Conservation (phyloP, 2,113 vertebrate species). For the Mugil cephalus region DNA sequence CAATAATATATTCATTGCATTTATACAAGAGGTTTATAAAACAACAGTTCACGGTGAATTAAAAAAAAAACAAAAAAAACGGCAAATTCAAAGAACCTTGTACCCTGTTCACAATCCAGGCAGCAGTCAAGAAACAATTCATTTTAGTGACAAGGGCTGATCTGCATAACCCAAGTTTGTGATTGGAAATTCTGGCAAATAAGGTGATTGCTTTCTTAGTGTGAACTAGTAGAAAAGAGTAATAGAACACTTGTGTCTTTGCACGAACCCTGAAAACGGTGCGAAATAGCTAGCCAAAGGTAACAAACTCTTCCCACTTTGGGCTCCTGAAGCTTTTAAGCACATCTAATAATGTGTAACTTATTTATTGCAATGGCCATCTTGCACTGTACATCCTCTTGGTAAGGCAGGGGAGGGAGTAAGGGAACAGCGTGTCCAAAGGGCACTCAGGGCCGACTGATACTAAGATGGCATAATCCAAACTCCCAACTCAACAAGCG, state of each 20-base stretch:
- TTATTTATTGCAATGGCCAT: background rate
- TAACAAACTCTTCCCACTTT: background rate
- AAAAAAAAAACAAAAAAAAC: slow-evolving; percentile 2
- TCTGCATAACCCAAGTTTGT: too few species aligned
- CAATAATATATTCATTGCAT: slow-evolving; percentile 10
- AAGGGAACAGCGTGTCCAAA: too few species aligned
- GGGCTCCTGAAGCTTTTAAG: background rate
- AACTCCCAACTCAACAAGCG: background rate
- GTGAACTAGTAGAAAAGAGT: too few species aligned
- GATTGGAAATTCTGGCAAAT: too few species aligned
- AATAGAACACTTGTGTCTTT: too few species aligned
- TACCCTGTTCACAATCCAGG: background rate
- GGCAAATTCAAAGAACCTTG: background rate
- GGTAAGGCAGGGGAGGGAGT: too few species aligned
- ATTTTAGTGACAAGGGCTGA: too few species aligned
- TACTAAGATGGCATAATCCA: background rate
- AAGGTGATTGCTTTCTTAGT: too few species aligned
- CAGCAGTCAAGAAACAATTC: background rate
- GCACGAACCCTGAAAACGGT: too few species aligned
- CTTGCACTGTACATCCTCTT: background rate
- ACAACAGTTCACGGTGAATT: slow-evolving; percentile 1
- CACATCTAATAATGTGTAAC: background rate
- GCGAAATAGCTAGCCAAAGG: too few species aligned
- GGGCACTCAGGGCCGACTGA: too few species aligned
- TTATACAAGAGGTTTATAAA: slow-evolving; percentile 21